A percentile compares a stretch with the other conserved stretches of the same genome.
Evolutionary conservation across 2,888 invertebrate species (phyloP).

Genomic region (Athalia cordata): DNA sequence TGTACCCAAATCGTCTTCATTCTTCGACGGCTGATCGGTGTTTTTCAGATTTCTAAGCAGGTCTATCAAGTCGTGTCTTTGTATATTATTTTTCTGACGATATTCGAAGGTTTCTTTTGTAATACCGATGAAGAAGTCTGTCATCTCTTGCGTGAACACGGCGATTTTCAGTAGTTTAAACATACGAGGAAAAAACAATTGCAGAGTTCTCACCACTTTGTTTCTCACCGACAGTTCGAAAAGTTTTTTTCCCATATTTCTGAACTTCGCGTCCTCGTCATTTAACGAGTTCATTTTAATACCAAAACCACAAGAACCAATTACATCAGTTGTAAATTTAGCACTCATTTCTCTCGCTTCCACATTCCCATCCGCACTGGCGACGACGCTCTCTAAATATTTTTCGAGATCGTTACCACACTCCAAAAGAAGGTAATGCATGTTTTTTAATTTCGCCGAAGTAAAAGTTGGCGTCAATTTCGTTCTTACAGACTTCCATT

Average conservation of each 20-base stretch:
- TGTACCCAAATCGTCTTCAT: conserved; percentile 25
- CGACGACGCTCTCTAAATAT: conserved; percentile 68
- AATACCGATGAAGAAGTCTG: conserved; percentile 73
- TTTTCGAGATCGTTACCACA: conserved; percentile 76
- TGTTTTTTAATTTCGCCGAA: conserved; percentile 80
- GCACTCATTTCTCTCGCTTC: conserved; percentile 56
- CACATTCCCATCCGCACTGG: conserved; percentile 69
- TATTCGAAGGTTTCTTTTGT: conserved; percentile 74
- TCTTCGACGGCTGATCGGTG: conserved; percentile 52
- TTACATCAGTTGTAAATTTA: conserved; percentile 72
- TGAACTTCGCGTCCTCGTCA: conserved; percentile 66
- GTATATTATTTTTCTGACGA: conserved; percentile 72
- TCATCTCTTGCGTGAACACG: conserved; percentile 64
- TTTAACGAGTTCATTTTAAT: conserved; percentile 69
- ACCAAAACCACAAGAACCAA: conserved; percentile 73
- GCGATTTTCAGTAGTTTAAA: conserved; percentile 66
- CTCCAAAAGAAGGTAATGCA: conserved; percentile 79
- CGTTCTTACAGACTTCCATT: conserved; percentile 74
- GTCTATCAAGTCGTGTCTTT: conserved; percentile 76
- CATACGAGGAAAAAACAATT: conserved; percentile 61
- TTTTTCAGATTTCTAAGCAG: conserved; percentile 75
- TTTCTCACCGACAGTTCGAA: conserved; percentile 49
- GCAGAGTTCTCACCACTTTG: conserved; percentile 16
- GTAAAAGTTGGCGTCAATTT: conserved; percentile 82
- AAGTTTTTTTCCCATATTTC: conserved; percentile 53